These are phyloP conservation scores for Acrobasis suavella DNA, from an alignment of 2,888 invertebrate species.

Conservation along the genomic window DNA sequence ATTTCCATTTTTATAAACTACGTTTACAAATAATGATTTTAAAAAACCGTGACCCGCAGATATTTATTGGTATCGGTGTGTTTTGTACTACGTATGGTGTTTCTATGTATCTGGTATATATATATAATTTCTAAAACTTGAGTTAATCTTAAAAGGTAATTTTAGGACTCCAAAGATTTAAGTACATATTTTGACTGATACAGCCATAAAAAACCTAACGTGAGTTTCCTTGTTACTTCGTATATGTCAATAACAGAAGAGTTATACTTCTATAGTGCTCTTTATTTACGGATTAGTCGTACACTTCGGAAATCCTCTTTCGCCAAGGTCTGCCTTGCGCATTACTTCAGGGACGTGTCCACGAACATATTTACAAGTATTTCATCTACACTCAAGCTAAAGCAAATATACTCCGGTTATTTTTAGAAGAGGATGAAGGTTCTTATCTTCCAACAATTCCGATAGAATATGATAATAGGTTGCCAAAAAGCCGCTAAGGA, in stretches of 20 bases:
- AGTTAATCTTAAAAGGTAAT: no score
- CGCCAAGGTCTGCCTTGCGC: conserved; percentile 21
- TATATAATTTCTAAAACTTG: no score
- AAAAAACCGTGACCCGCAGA: no score
- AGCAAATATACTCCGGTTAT: neutral
- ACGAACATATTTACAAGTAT: conserved; percentile 8
- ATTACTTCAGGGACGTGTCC: conserved; percentile 19
- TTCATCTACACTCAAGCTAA: conserved; percentile 15
- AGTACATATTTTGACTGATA: no score
- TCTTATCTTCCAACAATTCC: neutral
- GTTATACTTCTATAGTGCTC: neutral
- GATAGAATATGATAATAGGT: neutral
- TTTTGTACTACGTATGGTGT: no score
- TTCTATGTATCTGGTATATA: no score
- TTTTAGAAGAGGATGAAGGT: conserved; percentile 5
- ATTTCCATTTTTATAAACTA: no score
- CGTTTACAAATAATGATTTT: no score
- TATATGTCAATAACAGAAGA: neutral
- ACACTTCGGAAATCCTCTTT: conserved; percentile 14
- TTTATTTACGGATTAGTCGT: conserved; percentile 14
- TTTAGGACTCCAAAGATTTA: no score
- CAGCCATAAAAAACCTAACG: no score
- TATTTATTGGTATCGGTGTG: no score
- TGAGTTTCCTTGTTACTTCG: no score
- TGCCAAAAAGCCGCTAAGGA: neutral